These are phyloP conservation scores for Smutsia gigantea DNA, from an alignment of 2,797 vertebrate genomes.

Conservation along the genomic window DNA sequence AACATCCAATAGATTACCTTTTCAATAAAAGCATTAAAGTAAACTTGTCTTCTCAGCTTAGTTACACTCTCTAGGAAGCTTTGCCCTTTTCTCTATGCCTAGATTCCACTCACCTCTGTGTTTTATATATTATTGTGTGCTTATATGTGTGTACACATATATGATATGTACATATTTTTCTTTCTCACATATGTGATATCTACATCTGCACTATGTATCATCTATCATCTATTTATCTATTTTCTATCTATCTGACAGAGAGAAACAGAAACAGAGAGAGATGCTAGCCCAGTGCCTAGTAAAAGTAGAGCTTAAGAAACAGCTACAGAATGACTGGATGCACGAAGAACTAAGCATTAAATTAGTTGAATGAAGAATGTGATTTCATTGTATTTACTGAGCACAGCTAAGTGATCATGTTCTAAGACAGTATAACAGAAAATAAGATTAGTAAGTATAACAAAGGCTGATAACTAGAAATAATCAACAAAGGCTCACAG, in stretches of 20 bases:
- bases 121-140: no score
- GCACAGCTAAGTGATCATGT: not conserved
- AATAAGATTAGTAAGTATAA: not conserved
- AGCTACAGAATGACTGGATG: not conserved
- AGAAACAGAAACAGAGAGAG: not conserved
- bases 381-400: not conserved
- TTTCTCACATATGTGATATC: not conserved
- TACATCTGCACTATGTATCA: no score
- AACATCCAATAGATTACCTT: not conserved
- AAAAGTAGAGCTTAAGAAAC: not conserved
- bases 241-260: not conserved
- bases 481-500: not conserved
- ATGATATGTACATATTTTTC: not conserved
- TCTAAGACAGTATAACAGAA: not conserved
- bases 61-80: not conserved
- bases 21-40: not conserved
- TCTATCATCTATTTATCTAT: not conserved
- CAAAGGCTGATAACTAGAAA: not conserved
- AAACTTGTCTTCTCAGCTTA: not conserved
- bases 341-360: not conserved
- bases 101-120: not conserved
- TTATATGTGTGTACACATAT: no score
- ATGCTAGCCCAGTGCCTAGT: not conserved
- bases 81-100: not conserved
- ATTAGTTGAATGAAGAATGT: not conserved